Conservation (phyloP, 2,113 vertebrate species). For the Dromas ardeola region DNA sequence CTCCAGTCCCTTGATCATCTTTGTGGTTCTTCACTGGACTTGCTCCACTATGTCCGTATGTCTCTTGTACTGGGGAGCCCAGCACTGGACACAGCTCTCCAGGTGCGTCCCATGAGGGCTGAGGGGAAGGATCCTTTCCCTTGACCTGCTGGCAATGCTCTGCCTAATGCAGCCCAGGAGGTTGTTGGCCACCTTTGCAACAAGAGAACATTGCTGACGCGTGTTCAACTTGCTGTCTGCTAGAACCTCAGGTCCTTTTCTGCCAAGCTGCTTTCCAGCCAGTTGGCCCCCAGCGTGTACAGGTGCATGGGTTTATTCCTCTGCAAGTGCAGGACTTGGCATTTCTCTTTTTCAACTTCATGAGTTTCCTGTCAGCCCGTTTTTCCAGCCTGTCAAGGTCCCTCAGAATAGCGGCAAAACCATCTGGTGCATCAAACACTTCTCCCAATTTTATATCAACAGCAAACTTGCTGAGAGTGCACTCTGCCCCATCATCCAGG, state of each 20-base stretch:
- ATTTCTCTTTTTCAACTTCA: neutral
- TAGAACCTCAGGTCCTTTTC: neutral
- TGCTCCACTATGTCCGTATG: neutral
- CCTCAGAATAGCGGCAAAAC: neutral
- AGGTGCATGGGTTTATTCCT: neutral
- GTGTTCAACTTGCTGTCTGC: neutral
- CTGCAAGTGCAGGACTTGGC: neutral
- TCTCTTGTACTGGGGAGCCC: neutral
- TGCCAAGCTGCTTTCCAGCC: neutral
- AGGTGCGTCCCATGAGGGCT: neutral
- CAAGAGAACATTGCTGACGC: neutral
- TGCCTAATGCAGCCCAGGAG: neutral
- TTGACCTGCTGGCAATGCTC: neutral
- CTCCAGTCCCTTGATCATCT: neutral
- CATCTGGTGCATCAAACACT: neutral
- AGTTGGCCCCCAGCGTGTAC: neutral
- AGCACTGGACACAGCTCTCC: neutral
- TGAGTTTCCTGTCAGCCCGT: neutral
- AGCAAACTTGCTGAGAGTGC: neutral
- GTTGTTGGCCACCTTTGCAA: neutral
- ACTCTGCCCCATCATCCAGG: neutral
- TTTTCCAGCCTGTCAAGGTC: neutral
- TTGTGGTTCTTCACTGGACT: neutral
- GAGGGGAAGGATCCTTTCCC: neutral
- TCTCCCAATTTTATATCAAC: neutral